Evolutionary conservation across 2,888 invertebrate genomes (phyloP).

Genomic region (Lasius platythorax): DNA sequence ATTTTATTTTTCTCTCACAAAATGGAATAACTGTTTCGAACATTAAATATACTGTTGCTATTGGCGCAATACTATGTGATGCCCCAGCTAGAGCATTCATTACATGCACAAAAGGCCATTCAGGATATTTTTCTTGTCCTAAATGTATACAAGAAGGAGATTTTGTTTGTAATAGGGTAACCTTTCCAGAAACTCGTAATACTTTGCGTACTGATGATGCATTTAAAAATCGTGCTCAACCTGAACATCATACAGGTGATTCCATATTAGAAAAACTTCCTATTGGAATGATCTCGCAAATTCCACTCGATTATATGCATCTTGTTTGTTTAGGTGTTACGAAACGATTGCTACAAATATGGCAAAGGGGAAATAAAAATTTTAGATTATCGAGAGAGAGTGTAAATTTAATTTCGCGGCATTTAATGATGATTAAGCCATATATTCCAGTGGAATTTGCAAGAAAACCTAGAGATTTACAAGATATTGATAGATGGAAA

Average conservation of each 20-base stretch:
- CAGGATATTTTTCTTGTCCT: conserved; percentile 7
- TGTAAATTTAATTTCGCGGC: not conserved
- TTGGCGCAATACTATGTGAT: conserved; percentile 8
- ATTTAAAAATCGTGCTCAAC: not conserved
- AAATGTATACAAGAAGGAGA: conserved; percentile 17
- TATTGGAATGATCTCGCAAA: not conserved
- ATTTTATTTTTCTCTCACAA: not conserved
- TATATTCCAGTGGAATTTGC: not conserved
- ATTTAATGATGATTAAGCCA: not conserved
- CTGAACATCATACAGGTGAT: not conserved
- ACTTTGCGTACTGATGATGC: not conserved
- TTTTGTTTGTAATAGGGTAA: not conserved
- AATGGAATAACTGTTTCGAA: not conserved
- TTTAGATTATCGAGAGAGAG: not conserved
- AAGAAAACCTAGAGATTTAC: not conserved
- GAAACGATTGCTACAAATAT: not conserved
- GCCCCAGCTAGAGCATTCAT: conserved; percentile 9
- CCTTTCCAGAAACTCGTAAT: not conserved
- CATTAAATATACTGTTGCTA: not conserved
- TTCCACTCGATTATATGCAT: conserved; percentile 1
- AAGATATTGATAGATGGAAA: not conserved
- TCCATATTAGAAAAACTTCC: not conserved
- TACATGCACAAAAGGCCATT: not conserved
- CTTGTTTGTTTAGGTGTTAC: conserved; percentile 15
- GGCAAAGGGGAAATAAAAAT: not conserved